phyloP scores from a whole-genome alignment of 1,140 invertebrate genomes.

The Drosophila kohkoa region DNA sequence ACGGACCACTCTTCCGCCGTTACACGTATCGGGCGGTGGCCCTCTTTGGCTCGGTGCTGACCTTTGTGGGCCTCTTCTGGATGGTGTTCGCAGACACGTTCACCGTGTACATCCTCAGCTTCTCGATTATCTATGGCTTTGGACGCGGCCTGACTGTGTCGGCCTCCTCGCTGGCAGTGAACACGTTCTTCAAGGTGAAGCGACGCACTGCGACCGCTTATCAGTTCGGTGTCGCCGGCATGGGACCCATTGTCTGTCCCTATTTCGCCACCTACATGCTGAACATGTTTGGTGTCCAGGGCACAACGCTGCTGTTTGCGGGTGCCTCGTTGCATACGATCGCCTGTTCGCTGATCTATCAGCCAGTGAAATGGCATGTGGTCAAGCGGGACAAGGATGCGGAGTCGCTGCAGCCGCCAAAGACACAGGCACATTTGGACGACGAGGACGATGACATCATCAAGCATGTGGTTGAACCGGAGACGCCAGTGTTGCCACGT shows the following conservation, averaged over 20 bases:
- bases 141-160: constrained; percentile 88
- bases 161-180: constrained; percentile 87
- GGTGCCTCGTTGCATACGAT: constrained; percentile 87
- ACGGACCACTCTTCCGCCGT: constrained; percentile 88
- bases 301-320: constrained; percentile 86
- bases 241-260: constrained; percentile 87
- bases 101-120: constrained; percentile 87
- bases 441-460: constrained; percentile 70
- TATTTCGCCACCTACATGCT: constrained; percentile 86
- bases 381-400: constrained; percentile 83
- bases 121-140: constrained; percentile 87
- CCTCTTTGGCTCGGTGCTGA: constrained; percentile 86
- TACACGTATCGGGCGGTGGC: constrained; percentile 88
- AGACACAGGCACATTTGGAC: constrained; percentile 43
- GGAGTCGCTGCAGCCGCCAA: constrained; percentile 53
- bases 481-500: constrained; percentile 87
- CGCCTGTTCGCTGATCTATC: constrained; percentile 87
- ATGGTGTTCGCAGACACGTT: constrained; percentile 87
- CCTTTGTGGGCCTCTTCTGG: constrained; percentile 86
- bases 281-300: constrained; percentile 85
- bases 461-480: constrained; percentile 86
- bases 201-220: constrained; percentile 87
- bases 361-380: constrained; percentile 89
- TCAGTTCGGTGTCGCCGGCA: constrained; percentile 86
- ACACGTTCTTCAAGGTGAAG: constrained; percentile 87